Evolutionary conservation across 2,888 invertebrate genomes (phyloP), one percentile per base, ranked within the genome.

Genomic region (Platyscelio sp.): DNA sequence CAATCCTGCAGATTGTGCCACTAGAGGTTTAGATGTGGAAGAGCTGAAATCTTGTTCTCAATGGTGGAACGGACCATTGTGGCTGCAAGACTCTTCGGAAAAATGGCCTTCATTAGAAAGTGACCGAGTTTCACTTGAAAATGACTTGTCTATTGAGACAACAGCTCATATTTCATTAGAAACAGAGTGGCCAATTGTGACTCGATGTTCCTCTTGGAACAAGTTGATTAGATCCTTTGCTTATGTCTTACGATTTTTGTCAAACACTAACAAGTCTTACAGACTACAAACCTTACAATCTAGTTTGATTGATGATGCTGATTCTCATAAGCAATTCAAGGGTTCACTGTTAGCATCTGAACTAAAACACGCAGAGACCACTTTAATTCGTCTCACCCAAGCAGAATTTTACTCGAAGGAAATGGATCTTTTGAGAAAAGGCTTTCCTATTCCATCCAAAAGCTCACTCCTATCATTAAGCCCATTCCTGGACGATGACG

Each of bases 401-500:
- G 22, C 1, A 7, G 9, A 33, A 33, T 9, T 7, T 33, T 65
- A 43, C 13, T 27, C 26, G 1, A 43, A 18, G 2, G 65, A 65
- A 22, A 43, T 46, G 3, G 49, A 13, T 3, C n/a, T 40, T 4
- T n/a, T 65, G 15, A 24, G 13, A 4, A 49, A 65, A 26, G 27
- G 43, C 9, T 33, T 11, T 33, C 33, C 33, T 9, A 33, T 33
- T 9, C 33, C 5, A 33, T 33, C 33, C 27, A 56, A 27, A 27
- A 76, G 65, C 29, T 2, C 24, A 0, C 22, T 76, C 1, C 43
- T 76, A 13, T 13, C 65, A 9, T 18, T 76, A 1, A 76, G n/a
- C 9, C 75, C 75, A 24, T 76, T 76, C 26, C 15, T 76, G 4
- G 75, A 72, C 26, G 20, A 18, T 15, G 46, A 72, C 18, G 72